Conservation (phyloP, 2,113 vertebrate species). For the Seriola quinqueradiata region DNA sequence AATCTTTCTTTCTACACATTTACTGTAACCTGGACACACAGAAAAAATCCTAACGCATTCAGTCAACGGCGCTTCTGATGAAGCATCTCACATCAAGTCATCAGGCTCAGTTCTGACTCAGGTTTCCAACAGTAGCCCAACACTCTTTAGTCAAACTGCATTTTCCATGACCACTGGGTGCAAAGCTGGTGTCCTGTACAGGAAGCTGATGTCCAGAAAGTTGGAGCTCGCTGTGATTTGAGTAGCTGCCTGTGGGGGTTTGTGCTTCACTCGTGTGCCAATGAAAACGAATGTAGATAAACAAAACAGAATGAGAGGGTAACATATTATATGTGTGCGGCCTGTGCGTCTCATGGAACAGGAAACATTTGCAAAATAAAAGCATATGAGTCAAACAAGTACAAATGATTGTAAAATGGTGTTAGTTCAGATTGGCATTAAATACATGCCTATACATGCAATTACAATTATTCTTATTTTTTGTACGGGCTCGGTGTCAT, state of each 20-base stretch:
- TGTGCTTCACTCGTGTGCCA: background rate
- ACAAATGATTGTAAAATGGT: slow-evolving; percentile 1
- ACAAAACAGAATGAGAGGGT: background rate
- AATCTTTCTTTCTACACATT: too few relatives aligned
- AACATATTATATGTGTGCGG: background rate
- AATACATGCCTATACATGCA: slow-evolving; percentile 19
- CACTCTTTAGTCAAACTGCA: background rate
- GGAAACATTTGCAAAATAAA: background rate
- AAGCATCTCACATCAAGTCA: too few relatives aligned
- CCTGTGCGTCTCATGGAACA: background rate
- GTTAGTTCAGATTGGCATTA: background rate
- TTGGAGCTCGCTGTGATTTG: background rate
- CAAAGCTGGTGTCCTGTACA: background rate
- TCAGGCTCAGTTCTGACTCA: background rate
- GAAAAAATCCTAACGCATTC: background rate
- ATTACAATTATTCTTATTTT: slow-evolving; percentile 20
- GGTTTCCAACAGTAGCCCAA: background rate
- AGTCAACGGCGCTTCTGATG: too few relatives aligned
- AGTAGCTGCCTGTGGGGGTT: background rate
- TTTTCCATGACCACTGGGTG: background rate
- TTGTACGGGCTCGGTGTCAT: slow-evolving; percentile 2
- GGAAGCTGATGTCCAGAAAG: background rate
- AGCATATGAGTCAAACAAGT: background rate
- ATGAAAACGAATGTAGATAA: slow-evolving; percentile 14
- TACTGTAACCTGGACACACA: background rate